Evolutionary conservation across 2,113 vertebrate genomes (phyloP), one percentile per base, ranked within the genome.

Genomic region (Plectropomus leopardus): DNA sequence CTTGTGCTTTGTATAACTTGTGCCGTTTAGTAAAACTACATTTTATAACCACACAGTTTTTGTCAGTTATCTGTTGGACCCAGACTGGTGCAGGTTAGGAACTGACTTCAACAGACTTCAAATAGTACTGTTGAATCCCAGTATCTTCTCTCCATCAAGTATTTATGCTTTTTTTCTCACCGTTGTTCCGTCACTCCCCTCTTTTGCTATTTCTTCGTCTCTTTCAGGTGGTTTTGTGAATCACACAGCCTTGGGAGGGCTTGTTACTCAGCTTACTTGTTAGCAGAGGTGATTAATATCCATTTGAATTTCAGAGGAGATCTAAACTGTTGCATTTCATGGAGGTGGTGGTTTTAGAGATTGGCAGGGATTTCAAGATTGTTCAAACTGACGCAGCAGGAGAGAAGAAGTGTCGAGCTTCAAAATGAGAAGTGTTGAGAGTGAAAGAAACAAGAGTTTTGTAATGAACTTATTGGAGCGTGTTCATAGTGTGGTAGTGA

Each of bases 281-380:
- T 59, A 74, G 76, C 57, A 51, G 14, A 26, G 65, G 60, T 70
- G 61, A 78, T 71, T 76, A 63, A 87, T 83, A 79, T 85, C 76
- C 67, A 87, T 88, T 86, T 88, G 70, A 84, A 86, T 79, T 79
- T 79, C 74, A 86, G 74, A 81, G n/a, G 9, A 80, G 53, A 24
- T 26, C 68, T 83, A 53, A 88, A 68, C 65, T 60, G 55, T 72
- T 26, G 63, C 24, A 40, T 79, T 73, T 76, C 75, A 63, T 28
- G 66, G 65, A 44, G 17, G 53, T 66, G 51, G 48, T 53, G 73
- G 61, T 75, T 75, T 79, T 47, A 26, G 42, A 76, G 75, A 85
- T 76, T 50, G 60, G 36, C 8, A 4, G 26, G 72, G 60, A 89
- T 80, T 83, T 82, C 10, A 4, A 51, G 59, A 74, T 73, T 14